Base-by-base conservation (phyloP, 2,888 invertebrate species). In the Himalopsyche anomala region DNA sequence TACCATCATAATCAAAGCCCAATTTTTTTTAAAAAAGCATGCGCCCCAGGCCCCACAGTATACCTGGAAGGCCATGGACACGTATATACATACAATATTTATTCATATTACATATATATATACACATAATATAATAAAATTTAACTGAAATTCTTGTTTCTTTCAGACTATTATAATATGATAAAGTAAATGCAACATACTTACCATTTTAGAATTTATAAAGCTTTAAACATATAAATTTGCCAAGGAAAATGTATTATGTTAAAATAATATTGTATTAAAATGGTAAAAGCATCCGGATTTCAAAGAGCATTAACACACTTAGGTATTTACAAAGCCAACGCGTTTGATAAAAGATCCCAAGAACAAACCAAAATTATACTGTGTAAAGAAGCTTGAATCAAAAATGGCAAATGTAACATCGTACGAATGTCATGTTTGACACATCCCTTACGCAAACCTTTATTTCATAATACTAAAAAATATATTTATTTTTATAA, bases 201-300 rank as follows among this genome's bases (percentile, higher is more conserved):
- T 62, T 62, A 28, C 3, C 62, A 62, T n/a, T 62, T 62, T 9
- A 8, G 28, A 8, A 62, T 19, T 62, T 28, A 62, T 19, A 51
- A 12, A 51, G 51, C 51, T 19, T n/a, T 62, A 62, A 62, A 5
- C n/a, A 28, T 62, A 28, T 19, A 62, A 62, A 19, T 62, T 62
- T 19, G 5, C 11, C 2, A 19, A 19, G 62, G 62, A 62, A 62
- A 62, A 28, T 62, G 62, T 19, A 62, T 62, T 2, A 62, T 62
- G 62, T 62, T 62, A 62, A 62, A 28, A 62, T 19, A 62, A 62
- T 62, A 62, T 62, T 62, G 62, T 62, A 62, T 62, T 62, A 62
- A 62, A 62, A 62, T 28, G 62, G 62, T 62, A 5, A 62, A 62
- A 62, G 62, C 62, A 62, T 62, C 62, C 62, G 62, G 62, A 62